Evolutionary conservation across 1,140 invertebrate genomes (phyloP).

Genomic region (Euschistus heros): DNA sequence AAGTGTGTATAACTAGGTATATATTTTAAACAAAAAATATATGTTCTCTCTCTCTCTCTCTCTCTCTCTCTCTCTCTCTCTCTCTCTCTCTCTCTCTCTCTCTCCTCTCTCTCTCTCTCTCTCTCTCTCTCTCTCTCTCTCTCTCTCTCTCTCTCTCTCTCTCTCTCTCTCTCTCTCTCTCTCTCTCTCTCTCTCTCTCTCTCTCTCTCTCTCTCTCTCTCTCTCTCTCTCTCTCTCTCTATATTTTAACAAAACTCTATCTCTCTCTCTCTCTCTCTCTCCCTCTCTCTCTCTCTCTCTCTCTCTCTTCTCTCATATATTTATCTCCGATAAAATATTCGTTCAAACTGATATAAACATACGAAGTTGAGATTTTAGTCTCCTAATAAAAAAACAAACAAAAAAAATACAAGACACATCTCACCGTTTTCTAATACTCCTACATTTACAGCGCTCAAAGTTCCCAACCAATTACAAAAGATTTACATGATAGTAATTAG

Average conservation of each 20-base stretch:
- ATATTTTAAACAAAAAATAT: no score
- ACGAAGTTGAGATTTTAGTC: no score
- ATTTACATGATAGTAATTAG: no score
- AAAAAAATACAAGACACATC: no score
- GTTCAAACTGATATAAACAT: no score
- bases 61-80: slow-evolving; percentile 23
- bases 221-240: slow-evolving; percentile 21
- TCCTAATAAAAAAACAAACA: no score
- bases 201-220: slow-evolving; percentile 14
- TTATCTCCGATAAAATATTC: no score
- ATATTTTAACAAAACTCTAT: slow-evolving; percentile 12
- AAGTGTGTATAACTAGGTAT: no score
- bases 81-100: slow-evolving; percentile 23
- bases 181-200: slow-evolving; percentile 16
- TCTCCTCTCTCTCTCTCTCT: slow-evolving; percentile 22
- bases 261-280: slow-evolving; percentile 20
- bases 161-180: slow-evolving; percentile 20
- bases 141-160: slow-evolving; percentile 23
- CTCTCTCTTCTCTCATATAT: slow-evolving; percentile 15
- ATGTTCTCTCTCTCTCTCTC: slow-evolving; percentile 21
- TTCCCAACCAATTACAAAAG: no score
- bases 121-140: slow-evolving; percentile 23
- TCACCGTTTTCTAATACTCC: no score
- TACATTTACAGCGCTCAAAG: no score
- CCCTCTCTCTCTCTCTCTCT: slow-evolving; percentile 19